A percentile compares a stretch with the other conserved stretches of the same genome.
Evolutionary conservation across 2,888 invertebrate genomes (phyloP).

Genomic region (Terebella lapidaria): DNA sequence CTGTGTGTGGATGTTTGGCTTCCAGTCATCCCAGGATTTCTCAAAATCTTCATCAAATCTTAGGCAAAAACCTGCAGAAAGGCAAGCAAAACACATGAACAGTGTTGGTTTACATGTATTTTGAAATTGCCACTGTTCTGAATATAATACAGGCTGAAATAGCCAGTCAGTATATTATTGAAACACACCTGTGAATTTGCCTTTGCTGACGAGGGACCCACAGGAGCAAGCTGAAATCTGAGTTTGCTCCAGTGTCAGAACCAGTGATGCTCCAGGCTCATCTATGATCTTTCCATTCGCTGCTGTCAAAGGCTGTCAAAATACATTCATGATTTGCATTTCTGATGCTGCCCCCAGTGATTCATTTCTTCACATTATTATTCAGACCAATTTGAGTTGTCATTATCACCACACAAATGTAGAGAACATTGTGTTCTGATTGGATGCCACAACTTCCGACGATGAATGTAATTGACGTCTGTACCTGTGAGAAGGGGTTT

Average conservation of each 20-base stretch:
- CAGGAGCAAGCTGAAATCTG: conserved; percentile 91
- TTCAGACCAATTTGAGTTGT: no score
- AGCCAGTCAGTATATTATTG: neutral
- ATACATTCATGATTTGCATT: no score
- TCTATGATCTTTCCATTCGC: conserved; percentile 28
- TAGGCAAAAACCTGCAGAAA: conserved; percentile 59
- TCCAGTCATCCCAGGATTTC: conserved; percentile 94
- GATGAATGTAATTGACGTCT: no score
- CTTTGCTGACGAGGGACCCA: conserved; percentile 92
- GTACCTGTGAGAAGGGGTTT: neutral
- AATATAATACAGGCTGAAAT: neutral
- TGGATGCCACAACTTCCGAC: no score
- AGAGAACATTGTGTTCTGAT: neutral
- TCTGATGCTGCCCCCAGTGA: no score
- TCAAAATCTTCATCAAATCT: conserved; percentile 97
- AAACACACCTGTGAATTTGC: conserved; percentile 54
- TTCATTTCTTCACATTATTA: no score
- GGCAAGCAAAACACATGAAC: neutral
- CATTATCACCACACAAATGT: neutral
- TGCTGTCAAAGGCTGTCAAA: neutral
- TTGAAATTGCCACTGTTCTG: neutral
- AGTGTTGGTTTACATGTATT: neutral
- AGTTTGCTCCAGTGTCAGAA: conserved; percentile 93
- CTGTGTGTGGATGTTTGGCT: conserved; percentile 61
- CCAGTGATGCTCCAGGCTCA: conserved; percentile 68